Percentiles rank a stretch among this genome's conserved stretches.
These are phyloP conservation scores for Catamblyrhynchus diadema DNA, from an alignment of 2,797 vertebrate species.

Conservation along the genomic window DNA sequence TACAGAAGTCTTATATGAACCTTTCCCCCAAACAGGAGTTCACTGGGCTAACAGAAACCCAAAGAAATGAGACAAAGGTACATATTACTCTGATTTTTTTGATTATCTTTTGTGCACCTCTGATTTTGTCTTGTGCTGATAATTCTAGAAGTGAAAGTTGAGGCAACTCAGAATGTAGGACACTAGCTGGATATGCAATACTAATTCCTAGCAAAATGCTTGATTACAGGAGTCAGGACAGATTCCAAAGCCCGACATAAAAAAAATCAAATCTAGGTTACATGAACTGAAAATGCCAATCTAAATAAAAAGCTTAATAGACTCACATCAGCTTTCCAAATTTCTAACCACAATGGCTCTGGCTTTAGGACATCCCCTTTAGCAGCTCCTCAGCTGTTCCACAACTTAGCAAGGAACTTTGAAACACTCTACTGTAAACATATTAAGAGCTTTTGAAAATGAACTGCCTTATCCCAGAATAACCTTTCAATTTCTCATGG, in stretches of 20 bases:
- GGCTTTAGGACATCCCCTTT: constrained; percentile 37
- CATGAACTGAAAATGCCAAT: constrained; percentile 35
- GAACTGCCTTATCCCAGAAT: constrained; percentile 21
- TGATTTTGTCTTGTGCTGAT: background rate
- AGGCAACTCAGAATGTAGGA: background rate
- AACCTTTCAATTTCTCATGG: constrained; percentile 23
- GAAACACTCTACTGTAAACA: constrained; percentile 25
- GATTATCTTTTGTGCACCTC: background rate
- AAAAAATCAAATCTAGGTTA: background rate
- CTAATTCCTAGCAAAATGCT: background rate
- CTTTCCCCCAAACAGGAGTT: background rate
- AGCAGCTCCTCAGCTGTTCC: constrained; percentile 52
- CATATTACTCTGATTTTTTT: background rate
- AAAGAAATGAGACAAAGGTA: background rate
- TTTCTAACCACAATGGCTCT: constrained; percentile 43
- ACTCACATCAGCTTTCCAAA: constrained; percentile 20
- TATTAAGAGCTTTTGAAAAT: background rate
- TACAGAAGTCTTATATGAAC: background rate
- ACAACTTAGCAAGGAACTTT: background rate
- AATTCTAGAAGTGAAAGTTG: background rate
- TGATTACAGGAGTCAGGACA: background rate
- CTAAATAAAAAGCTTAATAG: constrained; percentile 46
- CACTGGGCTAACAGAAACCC: background rate
- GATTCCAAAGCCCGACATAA: background rate
- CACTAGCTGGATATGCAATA: background rate